phyloP scores from a whole-genome alignment of 2,113 vertebrate species.

The Limanda limanda region DNA sequence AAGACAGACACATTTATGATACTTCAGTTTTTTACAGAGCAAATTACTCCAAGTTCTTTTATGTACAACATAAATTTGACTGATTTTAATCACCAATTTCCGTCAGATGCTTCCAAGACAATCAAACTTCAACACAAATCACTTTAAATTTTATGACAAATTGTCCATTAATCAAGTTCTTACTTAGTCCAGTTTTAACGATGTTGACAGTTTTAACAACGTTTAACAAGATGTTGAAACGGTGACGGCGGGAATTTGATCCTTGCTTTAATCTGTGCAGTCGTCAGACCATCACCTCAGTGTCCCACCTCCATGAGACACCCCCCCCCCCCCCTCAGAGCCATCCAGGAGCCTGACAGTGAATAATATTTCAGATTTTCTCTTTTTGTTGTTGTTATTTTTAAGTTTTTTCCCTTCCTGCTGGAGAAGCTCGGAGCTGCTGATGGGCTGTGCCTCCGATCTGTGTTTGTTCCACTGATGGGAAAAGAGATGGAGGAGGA shows the following conservation, averaged over 20 bases:
- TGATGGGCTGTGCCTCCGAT: conserved; percentile 36
- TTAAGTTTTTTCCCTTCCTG: not conserved
- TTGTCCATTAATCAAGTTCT: no score
- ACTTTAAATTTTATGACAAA: not conserved
- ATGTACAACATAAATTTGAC: not conserved
- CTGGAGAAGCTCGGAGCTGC: conserved; percentile 36
- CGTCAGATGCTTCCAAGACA: not conserved
- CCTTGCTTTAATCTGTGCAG: not conserved
- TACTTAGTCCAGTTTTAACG: not conserved
- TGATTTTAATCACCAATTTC: no score
- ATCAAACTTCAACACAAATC: conserved; percentile 2
- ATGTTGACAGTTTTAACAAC: no score
- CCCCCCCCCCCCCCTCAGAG: not conserved
- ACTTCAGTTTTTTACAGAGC: not conserved
- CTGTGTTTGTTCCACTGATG: conserved; percentile 40
- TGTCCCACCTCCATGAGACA: not conserved
- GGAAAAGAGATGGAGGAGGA: conserved; percentile 30
- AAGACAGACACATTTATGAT: not conserved
- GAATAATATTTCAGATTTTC: conserved; percentile 25
- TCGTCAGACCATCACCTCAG: not conserved
- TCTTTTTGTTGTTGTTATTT: conserved; percentile 4
- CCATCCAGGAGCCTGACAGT: conserved; percentile 11
- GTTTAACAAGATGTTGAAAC: no score
- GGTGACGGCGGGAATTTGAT: not conserved
- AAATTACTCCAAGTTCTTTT: not conserved